These are phyloP conservation scores for Leucania comma DNA, from an alignment of 2,888 invertebrate species.

Conservation along the genomic window DNA sequence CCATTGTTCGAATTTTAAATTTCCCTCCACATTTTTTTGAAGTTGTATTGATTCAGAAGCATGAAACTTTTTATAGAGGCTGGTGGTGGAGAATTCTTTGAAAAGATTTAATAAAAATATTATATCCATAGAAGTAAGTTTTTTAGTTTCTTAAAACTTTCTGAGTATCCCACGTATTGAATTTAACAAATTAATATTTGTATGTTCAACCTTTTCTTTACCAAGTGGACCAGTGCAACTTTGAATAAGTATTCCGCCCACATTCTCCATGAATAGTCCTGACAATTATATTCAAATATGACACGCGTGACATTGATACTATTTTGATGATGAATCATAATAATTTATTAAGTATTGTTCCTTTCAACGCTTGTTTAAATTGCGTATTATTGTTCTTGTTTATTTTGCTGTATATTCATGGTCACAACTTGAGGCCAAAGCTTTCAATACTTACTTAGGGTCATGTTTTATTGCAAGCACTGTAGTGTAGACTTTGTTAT, in stretches of 20 bases:
- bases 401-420: conserved; percentile 4
- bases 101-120: no score
- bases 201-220: conserved; percentile 33
- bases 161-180: no score
- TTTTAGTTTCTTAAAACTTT: no score
- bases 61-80: no score
- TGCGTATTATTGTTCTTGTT: conserved; percentile 23
- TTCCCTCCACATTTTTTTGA: no score
- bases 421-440: conserved; percentile 5
- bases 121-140: no score
- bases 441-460: conserved; percentile 12
- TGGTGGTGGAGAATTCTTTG: no score
- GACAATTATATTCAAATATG: conserved; percentile 65
- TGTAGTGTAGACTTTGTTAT: neutral
- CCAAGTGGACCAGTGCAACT: conserved; percentile 17
- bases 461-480: neutral
- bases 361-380: neutral
- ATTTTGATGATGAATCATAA: conserved; percentile 57
- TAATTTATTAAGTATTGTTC: conserved; percentile 54
- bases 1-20: no score
- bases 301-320: conserved; percentile 59
- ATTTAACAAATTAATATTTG: neutral
- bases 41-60: no score
- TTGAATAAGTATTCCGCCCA: conserved; percentile 46
- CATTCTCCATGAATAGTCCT: conserved; percentile 31